phyloP scores from a whole-genome alignment of 2,888 invertebrate genomes.

The Euzophera pinguis region DNA sequence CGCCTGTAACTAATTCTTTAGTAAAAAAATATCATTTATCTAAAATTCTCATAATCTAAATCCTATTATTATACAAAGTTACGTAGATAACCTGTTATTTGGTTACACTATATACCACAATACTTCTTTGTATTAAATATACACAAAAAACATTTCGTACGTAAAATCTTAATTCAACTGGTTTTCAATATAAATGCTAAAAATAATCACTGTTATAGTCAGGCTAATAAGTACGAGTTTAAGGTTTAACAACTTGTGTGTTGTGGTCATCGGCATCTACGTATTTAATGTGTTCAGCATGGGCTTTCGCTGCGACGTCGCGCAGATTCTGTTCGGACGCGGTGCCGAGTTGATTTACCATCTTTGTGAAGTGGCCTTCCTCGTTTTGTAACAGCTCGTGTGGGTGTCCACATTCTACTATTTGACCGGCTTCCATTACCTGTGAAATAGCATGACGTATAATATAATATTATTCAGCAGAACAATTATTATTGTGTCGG shows the following conservation, averaged over 20 bases:
- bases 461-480: no score
- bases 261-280: conserved; percentile 57
- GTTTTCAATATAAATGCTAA: not conserved
- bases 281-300: conserved; percentile 62
- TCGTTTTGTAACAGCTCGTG: conserved; percentile 78
- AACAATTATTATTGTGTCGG: no score
- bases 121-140: no score
- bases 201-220: not conserved
- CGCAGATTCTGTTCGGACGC: conserved; percentile 67
- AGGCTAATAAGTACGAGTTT: not conserved
- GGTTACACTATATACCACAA: no score
- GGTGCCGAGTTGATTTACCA: conserved; percentile 82
- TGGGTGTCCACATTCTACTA: conserved; percentile 87
- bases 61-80: no score
- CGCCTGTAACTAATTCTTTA: no score
- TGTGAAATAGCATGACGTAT: no score
- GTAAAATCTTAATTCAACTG: not conserved
- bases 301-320: conserved; percentile 57
- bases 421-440: conserved; percentile 81
- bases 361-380: conserved; percentile 77
- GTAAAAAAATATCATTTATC: no score
- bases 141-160: not conserved
- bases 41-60: no score
- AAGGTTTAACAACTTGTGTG: conserved; percentile 1
- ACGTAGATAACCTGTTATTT: not conserved